Conservation (phyloP, 2,113 vertebrate species). For the Excalfactoria chinensis region DNA sequence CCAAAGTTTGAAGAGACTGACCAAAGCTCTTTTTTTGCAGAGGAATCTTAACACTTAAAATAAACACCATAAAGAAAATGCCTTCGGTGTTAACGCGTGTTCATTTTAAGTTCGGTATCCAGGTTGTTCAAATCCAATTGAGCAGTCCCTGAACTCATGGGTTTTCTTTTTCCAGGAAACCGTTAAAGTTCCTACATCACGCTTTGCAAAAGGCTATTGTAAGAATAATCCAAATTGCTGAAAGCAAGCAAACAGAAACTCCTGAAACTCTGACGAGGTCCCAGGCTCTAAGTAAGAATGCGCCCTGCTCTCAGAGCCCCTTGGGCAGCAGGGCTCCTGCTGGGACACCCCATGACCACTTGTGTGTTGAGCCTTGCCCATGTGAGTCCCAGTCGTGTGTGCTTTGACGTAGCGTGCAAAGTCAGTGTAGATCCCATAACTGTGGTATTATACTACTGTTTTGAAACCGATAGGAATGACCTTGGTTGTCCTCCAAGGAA, state of each 20-base stretch:
- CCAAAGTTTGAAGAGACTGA: conserved; percentile 83
- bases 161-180: conserved; percentile 56
- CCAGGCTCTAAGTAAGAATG: not conserved
- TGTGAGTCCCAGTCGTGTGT: conserved; percentile 53
- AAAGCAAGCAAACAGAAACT: conserved; percentile 4
- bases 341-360: not conserved
- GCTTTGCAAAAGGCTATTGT: conserved; percentile 25
- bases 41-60: conserved; percentile 81
- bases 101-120: conserved; percentile 58
- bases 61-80: conserved; percentile 62
- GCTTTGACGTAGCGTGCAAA: conserved; percentile 60
- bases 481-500: conserved; percentile 59
- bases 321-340: conserved; percentile 47
- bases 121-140: conserved; percentile 47
- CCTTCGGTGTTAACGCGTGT: conserved; percentile 55
- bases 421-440: conserved; percentile 58
- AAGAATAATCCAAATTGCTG: conserved; percentile 9
- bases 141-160: conserved; percentile 3
- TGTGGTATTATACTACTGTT: conserved; percentile 74
- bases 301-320: conserved; percentile 21
- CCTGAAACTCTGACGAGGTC: not conserved
- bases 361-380: conserved; percentile 19
- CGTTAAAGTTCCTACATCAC: not conserved
- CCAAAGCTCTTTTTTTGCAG: conserved; percentile 81
- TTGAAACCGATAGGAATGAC: conserved; percentile 61